phyloP scores from a whole-genome alignment of 2,797 vertebrate species.

The Leptoclinus maculatus region DNA sequence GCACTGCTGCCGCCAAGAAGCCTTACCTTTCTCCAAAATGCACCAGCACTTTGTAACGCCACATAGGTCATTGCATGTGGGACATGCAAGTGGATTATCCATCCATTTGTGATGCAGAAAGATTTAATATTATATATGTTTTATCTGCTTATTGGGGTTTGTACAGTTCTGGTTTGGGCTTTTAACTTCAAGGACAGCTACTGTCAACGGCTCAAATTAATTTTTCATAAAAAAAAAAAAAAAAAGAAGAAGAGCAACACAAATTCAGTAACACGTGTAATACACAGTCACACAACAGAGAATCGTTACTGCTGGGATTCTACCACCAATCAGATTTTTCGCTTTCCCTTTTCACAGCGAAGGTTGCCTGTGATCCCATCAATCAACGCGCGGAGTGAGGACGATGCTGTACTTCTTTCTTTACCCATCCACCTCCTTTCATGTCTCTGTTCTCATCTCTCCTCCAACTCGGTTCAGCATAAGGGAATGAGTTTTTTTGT shows the following conservation, averaged over 20 bases:
- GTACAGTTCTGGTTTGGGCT: neutral
- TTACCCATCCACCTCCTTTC: conserved; percentile 35
- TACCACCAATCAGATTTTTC: conserved; percentile 9
- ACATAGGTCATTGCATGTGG: conserved; percentile 2
- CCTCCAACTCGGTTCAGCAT: conserved; percentile 38
- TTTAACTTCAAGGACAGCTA: conserved; percentile 24
- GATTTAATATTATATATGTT: conserved; percentile 19
- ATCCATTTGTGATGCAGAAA: conserved; percentile 4
- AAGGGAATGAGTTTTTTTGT: conserved; percentile 56
- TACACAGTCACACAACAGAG: neutral
- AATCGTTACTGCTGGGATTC: conserved; percentile 20
- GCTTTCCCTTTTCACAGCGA: conserved; percentile 23
- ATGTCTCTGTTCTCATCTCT: conserved; percentile 58
- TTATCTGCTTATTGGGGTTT: neutral
- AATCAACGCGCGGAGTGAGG: conserved; percentile 46
- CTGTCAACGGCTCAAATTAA: conserved; percentile 8
- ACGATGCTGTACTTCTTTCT: conserved; percentile 41
- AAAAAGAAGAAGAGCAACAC: neutral
- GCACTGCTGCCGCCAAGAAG: conserved; percentile 9
- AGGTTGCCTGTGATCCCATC: conserved; percentile 57
- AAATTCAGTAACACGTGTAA: neutral
- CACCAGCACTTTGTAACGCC: conserved; percentile 10
- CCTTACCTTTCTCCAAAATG: conserved; percentile 28
- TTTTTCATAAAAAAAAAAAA: conserved; percentile 10
- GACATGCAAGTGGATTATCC: conserved; percentile 4